Evolutionary conservation across 2,113 vertebrate species (phyloP).

Genomic region (Hydrochoerus hydrochaeris): DNA sequence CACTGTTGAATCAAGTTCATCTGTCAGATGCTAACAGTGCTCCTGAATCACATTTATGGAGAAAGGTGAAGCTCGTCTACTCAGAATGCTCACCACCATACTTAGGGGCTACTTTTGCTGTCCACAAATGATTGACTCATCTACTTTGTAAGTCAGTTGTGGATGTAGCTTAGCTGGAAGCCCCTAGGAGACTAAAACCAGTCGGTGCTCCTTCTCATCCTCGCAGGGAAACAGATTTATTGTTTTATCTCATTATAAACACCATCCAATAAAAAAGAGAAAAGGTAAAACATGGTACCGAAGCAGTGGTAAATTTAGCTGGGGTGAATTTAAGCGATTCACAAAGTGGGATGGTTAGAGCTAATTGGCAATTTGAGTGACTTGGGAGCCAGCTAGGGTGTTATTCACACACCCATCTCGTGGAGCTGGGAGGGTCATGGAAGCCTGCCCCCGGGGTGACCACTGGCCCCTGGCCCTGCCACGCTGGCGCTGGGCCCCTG

Average conservation of each 20-base stretch:
- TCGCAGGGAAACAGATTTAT: slow-evolving; percentile 7
- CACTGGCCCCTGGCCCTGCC: neutral
- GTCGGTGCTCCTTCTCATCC: neutral
- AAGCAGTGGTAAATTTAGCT: slow-evolving; percentile 3
- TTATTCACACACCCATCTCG: neutral
- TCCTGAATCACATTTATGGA: slow-evolving; percentile 70
- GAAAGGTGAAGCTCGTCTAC: slow-evolving; percentile 47
- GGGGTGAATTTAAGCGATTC: neutral
- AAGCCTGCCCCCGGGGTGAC: neutral
- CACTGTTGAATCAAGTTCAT: slow-evolving; percentile 52
- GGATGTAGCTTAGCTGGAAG: neutral
- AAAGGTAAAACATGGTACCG: neutral
- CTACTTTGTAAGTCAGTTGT: slow-evolving; percentile 74
- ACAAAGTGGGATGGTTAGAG: neutral
- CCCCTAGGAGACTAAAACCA: neutral
- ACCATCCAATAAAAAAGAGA: slow-evolving; percentile 8
- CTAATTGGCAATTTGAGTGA: neutral
- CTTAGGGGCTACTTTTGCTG: slow-evolving; percentile 72
- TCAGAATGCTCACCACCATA: slow-evolving; percentile 66
- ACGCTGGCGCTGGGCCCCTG: neutral
- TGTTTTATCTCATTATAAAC: slow-evolving; percentile 58
- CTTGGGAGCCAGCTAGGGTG: neutral
- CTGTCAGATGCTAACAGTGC: slow-evolving; percentile 64
- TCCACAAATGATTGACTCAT: slow-evolving; percentile 59
- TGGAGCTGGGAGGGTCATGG: neutral